Evolutionary conservation across 2,797 vertebrate species (phyloP).

Genomic region (Valencia hispanica): DNA sequence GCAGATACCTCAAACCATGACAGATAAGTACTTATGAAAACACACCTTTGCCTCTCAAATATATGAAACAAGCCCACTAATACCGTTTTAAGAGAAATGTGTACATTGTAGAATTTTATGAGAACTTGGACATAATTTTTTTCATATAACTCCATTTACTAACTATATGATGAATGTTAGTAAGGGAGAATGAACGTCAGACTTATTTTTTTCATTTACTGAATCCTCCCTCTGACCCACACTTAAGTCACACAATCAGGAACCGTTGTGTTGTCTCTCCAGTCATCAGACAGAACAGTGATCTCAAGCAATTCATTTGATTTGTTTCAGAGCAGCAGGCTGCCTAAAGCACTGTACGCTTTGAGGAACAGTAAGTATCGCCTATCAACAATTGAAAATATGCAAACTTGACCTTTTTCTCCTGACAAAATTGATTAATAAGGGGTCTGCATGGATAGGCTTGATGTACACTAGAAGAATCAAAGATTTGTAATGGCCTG

Average conservation of each 20-base stretch:
- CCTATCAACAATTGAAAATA: slow-evolving; percentile 43
- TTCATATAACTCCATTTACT: not conserved
- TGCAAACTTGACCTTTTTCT: slow-evolving; percentile 73
- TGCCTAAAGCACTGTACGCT: slow-evolving; percentile 4
- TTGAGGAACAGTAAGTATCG: slow-evolving; percentile 25
- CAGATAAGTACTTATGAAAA: no score
- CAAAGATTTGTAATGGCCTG: slow-evolving; percentile 40
- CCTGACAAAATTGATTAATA: slow-evolving; percentile 66
- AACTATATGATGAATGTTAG: not conserved
- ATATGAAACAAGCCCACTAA: not conserved
- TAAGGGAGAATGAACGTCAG: not conserved
- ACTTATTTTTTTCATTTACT: slow-evolving; percentile 7
- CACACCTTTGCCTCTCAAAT: not conserved
- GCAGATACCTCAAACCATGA: no score
- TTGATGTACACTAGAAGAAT: slow-evolving; percentile 47
- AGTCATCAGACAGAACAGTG: slow-evolving; percentile 25
- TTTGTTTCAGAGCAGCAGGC: slow-evolving; percentile 54
- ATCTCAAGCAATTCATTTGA: slow-evolving; percentile 38
- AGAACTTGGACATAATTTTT: not conserved
- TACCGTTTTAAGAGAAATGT: not conserved
- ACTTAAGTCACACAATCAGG: slow-evolving; percentile 33
- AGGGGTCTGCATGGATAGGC: slow-evolving; percentile 48
- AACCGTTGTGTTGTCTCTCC: slow-evolving; percentile 19
- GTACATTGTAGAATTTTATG: not conserved
- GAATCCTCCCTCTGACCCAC: slow-evolving; percentile 10